Base-by-base conservation (phyloP, 2,888 invertebrate genomes). In the Drosophila paucipuncta region DNA sequence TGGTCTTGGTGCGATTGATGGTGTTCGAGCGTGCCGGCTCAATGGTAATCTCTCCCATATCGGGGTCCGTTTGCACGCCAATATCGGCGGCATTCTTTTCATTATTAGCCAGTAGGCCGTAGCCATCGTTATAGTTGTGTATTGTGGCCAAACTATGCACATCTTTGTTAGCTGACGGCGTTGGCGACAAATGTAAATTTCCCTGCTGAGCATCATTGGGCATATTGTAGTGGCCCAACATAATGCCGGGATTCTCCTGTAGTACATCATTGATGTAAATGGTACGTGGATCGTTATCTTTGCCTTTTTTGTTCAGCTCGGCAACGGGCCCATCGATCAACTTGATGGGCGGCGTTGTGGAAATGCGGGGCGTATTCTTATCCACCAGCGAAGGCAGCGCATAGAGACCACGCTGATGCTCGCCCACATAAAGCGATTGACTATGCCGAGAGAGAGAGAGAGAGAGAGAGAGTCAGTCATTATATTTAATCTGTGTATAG, bases 321-420 rank as follows among this genome's bases (percentile, higher is more conserved):
- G 89, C 86, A 67, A 91, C 81, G n/a, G 97, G 97, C 0, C 97
- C 97, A 91, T 96, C 97, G 1, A 97, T 92, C 16, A 97, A 94
- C 67, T 97, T 94, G 0, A 96, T 96, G 49, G 96, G 95, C 86
- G 96, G 96, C 4, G 96, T 95, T 6, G 96, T 95, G 0, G 96
- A 95, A 92, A 98, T 97, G 10, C 97, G 97, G 16, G 97, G 96
- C 4, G 97, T 97, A 80, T 96, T 96, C 88, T 98, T 97, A 94
- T 99, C 99, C 1, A 98, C 98, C 31, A 98, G 94, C 0, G 98
- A 97, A 1, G 98, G 97, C 62, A 99, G 93, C 0, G 99, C 99
- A 93, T 99, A 99, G 0, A 98, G 94, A 0, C 99, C 99, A 73
- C 95, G 94, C 58, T 95, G 94, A 91, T 96, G 96, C 91, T 99